phyloP scores from a whole-genome alignment of 1,140 invertebrate species.

The Drosophila burlai region DNA sequence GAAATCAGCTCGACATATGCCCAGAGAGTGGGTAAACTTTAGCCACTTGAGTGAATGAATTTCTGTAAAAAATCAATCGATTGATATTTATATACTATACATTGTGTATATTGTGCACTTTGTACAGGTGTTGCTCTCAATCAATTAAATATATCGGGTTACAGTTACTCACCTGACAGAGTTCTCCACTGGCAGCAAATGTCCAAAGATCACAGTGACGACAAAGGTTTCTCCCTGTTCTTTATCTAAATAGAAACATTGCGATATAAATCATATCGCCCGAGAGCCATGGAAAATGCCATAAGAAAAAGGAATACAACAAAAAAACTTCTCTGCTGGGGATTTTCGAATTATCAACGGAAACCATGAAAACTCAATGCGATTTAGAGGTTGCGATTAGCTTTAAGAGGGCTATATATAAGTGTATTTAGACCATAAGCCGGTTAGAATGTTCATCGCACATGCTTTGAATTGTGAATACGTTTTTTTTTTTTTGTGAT shows the following conservation, averaged over 20 bases:
- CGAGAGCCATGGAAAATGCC: background rate
- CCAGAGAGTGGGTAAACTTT: slow-evolving; percentile 10
- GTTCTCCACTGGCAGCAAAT: background rate
- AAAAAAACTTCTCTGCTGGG: slow-evolving; percentile 10
- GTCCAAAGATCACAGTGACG: slow-evolving; percentile 1
- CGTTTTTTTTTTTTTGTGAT: slow-evolving; percentile 1
- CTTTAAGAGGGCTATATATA: slow-evolving; percentile 4
- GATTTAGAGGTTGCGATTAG: slow-evolving; percentile 16
- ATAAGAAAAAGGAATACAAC: background rate
- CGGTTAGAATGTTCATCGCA: background rate
- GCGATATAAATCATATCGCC: slow-evolving; percentile 19
- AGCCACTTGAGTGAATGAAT: background rate
- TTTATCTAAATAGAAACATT: slow-evolving; percentile 11
- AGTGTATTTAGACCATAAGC: slow-evolving; percentile 13
- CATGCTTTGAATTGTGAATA: background rate
- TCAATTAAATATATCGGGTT: background rate
- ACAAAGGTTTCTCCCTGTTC: background rate
- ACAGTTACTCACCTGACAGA: slow-evolving; percentile 24
- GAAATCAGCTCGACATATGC: slow-evolving; percentile 3
- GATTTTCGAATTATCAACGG: slow-evolving; percentile 33
- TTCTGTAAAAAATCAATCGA: slow-evolving; percentile 19
- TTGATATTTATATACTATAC: background rate
- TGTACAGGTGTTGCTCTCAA: slow-evolving; percentile 32
- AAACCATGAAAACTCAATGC: slow-evolving; percentile 19
- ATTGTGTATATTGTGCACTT: slow-evolving; percentile 10